These are phyloP conservation scores for Chaenocephalus aceratus DNA, from an alignment of 2,113 vertebrate species.

Conservation along the genomic window DNA sequence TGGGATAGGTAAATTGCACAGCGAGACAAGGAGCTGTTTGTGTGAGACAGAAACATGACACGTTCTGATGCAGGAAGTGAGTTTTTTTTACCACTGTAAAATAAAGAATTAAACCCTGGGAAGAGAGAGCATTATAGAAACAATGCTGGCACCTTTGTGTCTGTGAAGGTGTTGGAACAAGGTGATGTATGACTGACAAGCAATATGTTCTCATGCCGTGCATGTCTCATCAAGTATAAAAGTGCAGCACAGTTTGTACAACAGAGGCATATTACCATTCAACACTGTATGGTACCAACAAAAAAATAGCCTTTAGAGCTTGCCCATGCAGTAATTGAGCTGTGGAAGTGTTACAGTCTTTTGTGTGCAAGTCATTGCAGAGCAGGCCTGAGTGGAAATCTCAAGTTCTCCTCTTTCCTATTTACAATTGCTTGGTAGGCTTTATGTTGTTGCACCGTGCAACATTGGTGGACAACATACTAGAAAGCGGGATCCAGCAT, in stretches of 20 bases:
- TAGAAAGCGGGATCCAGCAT: slow-evolving; percentile 44
- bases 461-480: slow-evolving; percentile 34
- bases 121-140: slow-evolving; percentile 43
- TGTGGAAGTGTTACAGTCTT: slow-evolving; percentile 51
- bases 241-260: slow-evolving; percentile 61
- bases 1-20: slow-evolving; percentile 74
- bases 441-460: slow-evolving; percentile 10
- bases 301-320: slow-evolving; percentile 66
- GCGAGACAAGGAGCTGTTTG: slow-evolving; percentile 66
- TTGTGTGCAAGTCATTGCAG: slow-evolving; percentile 56
- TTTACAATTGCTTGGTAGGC: slow-evolving; percentile 43
- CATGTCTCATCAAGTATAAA: slow-evolving; percentile 68
- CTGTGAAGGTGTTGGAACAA: slow-evolving; percentile 67
- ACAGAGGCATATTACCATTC: slow-evolving; percentile 62
- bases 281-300: slow-evolving; percentile 43
- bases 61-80: slow-evolving; percentile 73
- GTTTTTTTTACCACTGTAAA: slow-evolving; percentile 46
- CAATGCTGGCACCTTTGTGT: slow-evolving; percentile 65
- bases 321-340: slow-evolving; percentile 59
- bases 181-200: slow-evolving; percentile 72
- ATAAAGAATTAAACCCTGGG: slow-evolving; percentile 69
- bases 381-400: slow-evolving; percentile 36
- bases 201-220: slow-evolving; percentile 61
- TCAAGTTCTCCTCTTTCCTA: slow-evolving; percentile 45
- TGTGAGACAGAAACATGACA: slow-evolving; percentile 77